These are phyloP conservation scores for Trissolcus brochymenae DNA, from an alignment of 2,888 invertebrate species.

Conservation along the genomic window DNA sequence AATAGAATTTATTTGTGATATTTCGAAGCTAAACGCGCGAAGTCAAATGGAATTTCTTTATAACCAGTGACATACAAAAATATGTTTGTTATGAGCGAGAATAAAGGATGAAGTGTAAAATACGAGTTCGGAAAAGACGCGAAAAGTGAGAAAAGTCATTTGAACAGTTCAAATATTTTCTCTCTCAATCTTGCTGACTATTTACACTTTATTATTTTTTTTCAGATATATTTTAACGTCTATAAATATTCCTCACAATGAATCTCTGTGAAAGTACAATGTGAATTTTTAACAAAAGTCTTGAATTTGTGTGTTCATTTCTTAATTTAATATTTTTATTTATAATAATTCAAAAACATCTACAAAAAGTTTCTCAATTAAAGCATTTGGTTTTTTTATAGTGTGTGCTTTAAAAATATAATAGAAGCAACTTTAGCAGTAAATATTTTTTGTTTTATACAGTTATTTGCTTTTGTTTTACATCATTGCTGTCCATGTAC, in stretches of 20 bases:
- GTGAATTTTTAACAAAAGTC: too few species aligned
- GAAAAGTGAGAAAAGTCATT: slow-evolving; percentile 8
- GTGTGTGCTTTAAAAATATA: too few species aligned
- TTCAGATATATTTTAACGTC: too few species aligned
- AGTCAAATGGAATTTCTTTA: slow-evolving; percentile 29
- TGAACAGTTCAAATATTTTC: slow-evolving; percentile 5
- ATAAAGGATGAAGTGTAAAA: slow-evolving; percentile 21
- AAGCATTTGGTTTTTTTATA: too few species aligned
- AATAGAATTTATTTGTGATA: slow-evolving; percentile 22
- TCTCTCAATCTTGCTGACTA: background rate
- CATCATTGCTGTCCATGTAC: slow-evolving; percentile 19
- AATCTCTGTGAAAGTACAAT: too few species aligned
- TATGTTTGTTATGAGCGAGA: slow-evolving; percentile 25
- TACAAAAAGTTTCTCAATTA: too few species aligned
- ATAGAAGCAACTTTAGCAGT: too few species aligned
- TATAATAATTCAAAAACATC: too few species aligned
- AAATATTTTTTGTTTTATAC: slow-evolving; percentile 16
- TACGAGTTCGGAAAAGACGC: slow-evolving; percentile 6
- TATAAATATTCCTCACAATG: too few species aligned
- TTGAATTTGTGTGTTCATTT: too few species aligned
- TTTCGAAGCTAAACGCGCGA: slow-evolving; percentile 27
- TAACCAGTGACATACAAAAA: slow-evolving; percentile 32
- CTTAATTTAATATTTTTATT: too few species aligned
- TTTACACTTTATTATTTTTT: too few species aligned
- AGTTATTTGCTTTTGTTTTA: slow-evolving; percentile 22